Conservation (phyloP, 2,888 invertebrate species). For the Priocnemis perturbator region DNA sequence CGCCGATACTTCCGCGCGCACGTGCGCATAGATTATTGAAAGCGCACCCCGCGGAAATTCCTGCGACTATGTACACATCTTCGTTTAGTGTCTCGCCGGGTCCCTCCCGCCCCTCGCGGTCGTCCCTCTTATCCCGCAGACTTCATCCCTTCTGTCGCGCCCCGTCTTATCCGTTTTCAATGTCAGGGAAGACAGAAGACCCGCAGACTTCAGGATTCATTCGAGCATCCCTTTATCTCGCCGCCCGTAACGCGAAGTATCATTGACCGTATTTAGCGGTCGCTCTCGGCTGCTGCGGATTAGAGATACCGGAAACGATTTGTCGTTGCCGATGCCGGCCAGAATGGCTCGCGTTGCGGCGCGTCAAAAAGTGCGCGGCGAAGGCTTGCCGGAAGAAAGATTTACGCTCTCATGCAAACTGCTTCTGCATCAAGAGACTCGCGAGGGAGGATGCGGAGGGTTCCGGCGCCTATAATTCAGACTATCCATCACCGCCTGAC, state of each 20-base stretch:
- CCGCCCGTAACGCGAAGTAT: too few species aligned
- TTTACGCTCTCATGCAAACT: constrained; percentile 32
- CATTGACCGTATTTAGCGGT: too few species aligned
- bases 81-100: constrained; percentile 51
- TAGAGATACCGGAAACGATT: too few species aligned
- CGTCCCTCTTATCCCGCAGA: constrained; percentile 8
- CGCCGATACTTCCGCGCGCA: constrained; percentile 39
- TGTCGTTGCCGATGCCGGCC: too few species aligned
- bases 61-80: constrained; percentile 47
- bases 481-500: constrained; percentile 64
- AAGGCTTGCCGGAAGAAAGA: too few species aligned
- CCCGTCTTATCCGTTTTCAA: constrained; percentile 31
- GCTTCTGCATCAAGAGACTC: constrained; percentile 30
- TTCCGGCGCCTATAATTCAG: constrained; percentile 62
- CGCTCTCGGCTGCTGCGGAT: too few species aligned
- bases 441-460: constrained; percentile 30
- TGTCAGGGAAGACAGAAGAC: neutral
- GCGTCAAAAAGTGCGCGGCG: too few species aligned
- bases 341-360: too few species aligned
- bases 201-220: constrained; percentile 4
- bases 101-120: constrained; percentile 9
- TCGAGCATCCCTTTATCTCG: neutral
- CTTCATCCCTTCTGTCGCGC: constrained; percentile 38
- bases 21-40: constrained; percentile 63
- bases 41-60: constrained; percentile 52